Percentiles rank a stretch among this genome's conserved stretches.
These are phyloP conservation scores for Stichodactyla helianthus DNA, from an alignment of 64 coral and sea anemone species.

Conservation along the genomic window DNA sequence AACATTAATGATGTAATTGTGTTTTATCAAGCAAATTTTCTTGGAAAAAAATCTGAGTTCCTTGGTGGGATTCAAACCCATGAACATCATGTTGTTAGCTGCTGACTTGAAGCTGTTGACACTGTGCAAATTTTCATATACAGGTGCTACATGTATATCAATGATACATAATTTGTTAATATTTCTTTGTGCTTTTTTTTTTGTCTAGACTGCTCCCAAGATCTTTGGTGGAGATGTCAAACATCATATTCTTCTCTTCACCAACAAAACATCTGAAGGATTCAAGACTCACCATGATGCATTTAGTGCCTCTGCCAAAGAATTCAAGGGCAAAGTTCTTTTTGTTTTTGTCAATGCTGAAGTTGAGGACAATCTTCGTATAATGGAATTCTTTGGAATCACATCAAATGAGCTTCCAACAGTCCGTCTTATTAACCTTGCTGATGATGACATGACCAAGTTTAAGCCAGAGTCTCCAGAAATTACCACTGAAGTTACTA, in stretches of 20 bases:
- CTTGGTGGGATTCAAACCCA: too few species aligned
- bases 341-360: conserved; percentile 92
- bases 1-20: too few species aligned
- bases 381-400: conserved; percentile 97
- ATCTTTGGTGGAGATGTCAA: conserved; percentile 98
- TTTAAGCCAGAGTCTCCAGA: conserved; percentile 75
- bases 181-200: neutral
- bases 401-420: conserved; percentile 73
- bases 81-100: too few species aligned
- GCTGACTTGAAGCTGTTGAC: too few species aligned
- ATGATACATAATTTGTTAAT: too few species aligned
- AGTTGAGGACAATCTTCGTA: conserved; percentile 88
- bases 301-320: conserved; percentile 77
- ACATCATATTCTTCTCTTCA: conserved; percentile 86
- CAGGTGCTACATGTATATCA: too few species aligned
- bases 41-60: too few species aligned
- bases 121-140: too few species aligned
- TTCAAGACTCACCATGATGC: conserved; percentile 72
- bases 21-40: too few species aligned
- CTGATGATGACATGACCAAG: conserved; percentile 93
- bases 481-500: conserved; percentile 63
- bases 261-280: conserved; percentile 68
- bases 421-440: conserved; percentile 92
- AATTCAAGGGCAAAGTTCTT: conserved; percentile 94
- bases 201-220: conserved; percentile 89